Percentiles rank a stretch among this genome's conserved stretches.
Evolutionary conservation across 2,113 vertebrate species (phyloP).

Genomic region (Cynoglossus semilaevis): DNA sequence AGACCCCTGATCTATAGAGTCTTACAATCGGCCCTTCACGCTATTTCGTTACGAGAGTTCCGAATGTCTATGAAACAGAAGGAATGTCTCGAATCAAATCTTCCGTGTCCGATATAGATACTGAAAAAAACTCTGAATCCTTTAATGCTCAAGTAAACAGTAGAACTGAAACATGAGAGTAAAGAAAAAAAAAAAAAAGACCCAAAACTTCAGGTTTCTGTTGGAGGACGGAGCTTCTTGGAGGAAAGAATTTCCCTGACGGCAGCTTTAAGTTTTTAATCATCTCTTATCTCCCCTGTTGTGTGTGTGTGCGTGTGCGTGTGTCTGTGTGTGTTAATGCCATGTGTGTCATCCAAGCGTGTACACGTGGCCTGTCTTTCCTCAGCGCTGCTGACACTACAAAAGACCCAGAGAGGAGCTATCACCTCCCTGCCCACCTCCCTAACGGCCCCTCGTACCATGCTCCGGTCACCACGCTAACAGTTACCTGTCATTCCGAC

Average conservation of each 20-base stretch:
- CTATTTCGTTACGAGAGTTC: too few species aligned
- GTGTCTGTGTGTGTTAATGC: conserved; percentile 8
- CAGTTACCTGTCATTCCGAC: conserved; percentile 33
- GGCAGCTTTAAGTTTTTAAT: neutral
- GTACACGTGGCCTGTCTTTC: conserved; percentile 40
- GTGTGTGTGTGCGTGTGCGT: conserved; percentile 5
- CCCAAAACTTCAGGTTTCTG: neutral
- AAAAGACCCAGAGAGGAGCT: conserved; percentile 42
- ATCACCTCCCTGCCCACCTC: conserved; percentile 37
- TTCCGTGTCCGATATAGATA: too few species aligned
- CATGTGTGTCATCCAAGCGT: conserved; percentile 20
- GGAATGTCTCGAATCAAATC: too few species aligned
- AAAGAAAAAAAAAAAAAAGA: too few species aligned
- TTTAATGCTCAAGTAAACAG: too few species aligned
- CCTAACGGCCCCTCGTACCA: conserved; percentile 46
- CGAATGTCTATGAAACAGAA: too few species aligned
- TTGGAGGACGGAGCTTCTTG: neutral
- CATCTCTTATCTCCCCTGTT: neutral
- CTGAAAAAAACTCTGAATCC: too few species aligned
- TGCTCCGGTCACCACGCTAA: conserved; percentile 36
- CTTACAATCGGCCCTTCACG: too few species aligned
- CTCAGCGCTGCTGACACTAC: conserved; percentile 53
- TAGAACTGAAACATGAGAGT: too few species aligned
- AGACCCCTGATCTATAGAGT: too few species aligned
- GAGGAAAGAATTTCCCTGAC: neutral